These are phyloP conservation scores for Oopsacas minuta DNA, from an alignment of 37 sponge, comb jelly and placozoan species.

Conservation along the genomic window DNA sequence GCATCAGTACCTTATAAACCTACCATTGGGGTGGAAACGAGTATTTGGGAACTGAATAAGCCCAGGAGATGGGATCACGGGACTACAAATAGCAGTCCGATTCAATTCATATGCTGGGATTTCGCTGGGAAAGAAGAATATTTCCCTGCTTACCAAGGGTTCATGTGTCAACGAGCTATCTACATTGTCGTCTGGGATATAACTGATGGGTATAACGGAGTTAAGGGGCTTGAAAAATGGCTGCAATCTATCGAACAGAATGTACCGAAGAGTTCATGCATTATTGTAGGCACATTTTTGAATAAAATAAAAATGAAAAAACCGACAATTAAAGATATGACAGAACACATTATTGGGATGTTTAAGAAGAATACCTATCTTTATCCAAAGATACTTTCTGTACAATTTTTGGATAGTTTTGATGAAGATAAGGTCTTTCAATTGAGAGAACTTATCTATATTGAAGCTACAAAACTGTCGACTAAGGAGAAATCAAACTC, in stretches of 20 bases:
- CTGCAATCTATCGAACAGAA: neutral
- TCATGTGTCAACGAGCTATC: neutral
- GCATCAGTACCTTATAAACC: neutral
- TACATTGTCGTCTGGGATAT: neutral
- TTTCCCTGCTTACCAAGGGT: neutral
- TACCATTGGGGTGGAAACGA: neutral
- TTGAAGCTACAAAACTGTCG: neutral
- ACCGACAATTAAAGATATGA: neutral
- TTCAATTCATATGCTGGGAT: neutral
- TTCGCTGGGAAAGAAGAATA: slow-evolving; percentile 17
- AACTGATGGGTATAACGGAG: neutral
- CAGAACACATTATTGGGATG: neutral
- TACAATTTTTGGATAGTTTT: neutral
- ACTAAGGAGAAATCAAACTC: neutral
- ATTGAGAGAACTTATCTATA: neutral
- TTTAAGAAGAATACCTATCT: neutral
- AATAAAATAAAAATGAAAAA: neutral
- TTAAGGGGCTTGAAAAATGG: neutral
- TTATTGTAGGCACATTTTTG: neutral
- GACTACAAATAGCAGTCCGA: neutral
- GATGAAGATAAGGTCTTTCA: neutral
- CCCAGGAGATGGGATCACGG: neutral
- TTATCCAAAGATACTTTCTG: neutral
- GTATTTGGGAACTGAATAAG: neutral
- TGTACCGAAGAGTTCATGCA: neutral